Conservation (phyloP, 2,113 vertebrate species). For the Variabilichromis moorii region DNA sequence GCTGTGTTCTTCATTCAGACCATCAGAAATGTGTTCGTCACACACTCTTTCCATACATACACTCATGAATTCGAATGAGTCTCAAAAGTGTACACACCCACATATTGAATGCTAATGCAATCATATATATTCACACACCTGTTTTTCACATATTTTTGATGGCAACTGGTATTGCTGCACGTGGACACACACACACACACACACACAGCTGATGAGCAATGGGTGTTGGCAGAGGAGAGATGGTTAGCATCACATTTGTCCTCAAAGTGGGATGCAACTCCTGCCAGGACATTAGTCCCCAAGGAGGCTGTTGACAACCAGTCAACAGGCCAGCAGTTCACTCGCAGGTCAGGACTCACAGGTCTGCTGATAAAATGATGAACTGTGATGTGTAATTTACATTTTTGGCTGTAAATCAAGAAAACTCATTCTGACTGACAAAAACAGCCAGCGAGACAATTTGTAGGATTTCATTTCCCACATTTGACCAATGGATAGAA, state of each 20-base stretch:
- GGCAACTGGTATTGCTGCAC: not conserved
- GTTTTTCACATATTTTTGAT: not conserved
- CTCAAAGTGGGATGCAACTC: not conserved
- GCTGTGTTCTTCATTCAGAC: constrained; percentile 5
- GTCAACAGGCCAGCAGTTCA: constrained; percentile 44
- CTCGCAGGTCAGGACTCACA: not conserved
- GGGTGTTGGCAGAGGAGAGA: not conserved
- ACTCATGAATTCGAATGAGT: not conserved
- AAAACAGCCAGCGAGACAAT: not conserved
- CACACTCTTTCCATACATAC: not conserved
- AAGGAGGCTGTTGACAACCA: constrained; percentile 36
- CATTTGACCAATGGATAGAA: not conserved
- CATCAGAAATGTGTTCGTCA: not conserved
- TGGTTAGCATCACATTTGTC: not conserved
- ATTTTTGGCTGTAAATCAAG: not conserved
- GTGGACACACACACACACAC: not conserved
- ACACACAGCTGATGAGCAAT: not conserved
- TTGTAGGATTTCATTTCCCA: not conserved
- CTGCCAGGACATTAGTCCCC: not conserved
- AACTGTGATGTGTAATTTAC: not conserved
- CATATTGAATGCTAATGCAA: not conserved
- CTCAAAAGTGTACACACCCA: not conserved
- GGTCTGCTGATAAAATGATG: not conserved
- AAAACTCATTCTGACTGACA: not conserved
- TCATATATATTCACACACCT: not conserved